Base-by-base conservation (phyloP, 2,888 invertebrate genomes). In the Hirtodrosophila confusa region DNA sequence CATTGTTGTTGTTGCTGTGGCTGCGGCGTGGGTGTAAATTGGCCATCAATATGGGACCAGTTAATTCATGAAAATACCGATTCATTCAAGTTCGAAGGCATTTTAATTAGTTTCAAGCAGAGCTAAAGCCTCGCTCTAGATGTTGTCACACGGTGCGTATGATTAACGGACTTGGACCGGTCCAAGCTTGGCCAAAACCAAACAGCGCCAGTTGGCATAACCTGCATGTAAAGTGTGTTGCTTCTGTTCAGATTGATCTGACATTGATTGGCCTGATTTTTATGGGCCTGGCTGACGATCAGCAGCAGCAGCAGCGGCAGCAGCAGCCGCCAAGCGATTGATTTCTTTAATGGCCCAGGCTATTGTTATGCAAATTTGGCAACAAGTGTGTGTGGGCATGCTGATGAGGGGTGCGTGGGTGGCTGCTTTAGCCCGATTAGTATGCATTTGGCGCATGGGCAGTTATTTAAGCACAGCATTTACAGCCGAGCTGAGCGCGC, bases 1-100 rank as follows among this genome's bases (percentile, higher is more conserved):
- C 63, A 60, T 65, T 69, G 27, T 36, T 10, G 11, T 40, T 27
- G 39, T 12, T 48, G 47, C 33, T 24, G 66, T 47, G 11, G 50
- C n/a, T 36, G 24, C 51, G 51, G 79, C 82, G 80, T 86, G 86
- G 82, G 84, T 87, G 88, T 71, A 76, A 85, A 87, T 86, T 87
- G 78, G 73, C 69, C 53, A 44, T 39, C 55, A 75, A 55, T 50
- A 33, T 60, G 45, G 47, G 75, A 78, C 80, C 83, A 87, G 84
- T 85, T 71, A 83, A 80, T 76, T 78, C 84, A 87, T 83, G 88
- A 87, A 79, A 83, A 79, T 87, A 80, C 84, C 86, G 80, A 87
- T 54, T 84, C 73, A 68, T 70, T 76, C 86, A 70, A 79, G 88
- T 78, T 84, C 58, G 63, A 69, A 74, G 75, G 68, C 70, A 85